Evolutionary conservation across 2,797 vertebrate species (phyloP).

Genomic region (Eulemur rubriventer): DNA sequence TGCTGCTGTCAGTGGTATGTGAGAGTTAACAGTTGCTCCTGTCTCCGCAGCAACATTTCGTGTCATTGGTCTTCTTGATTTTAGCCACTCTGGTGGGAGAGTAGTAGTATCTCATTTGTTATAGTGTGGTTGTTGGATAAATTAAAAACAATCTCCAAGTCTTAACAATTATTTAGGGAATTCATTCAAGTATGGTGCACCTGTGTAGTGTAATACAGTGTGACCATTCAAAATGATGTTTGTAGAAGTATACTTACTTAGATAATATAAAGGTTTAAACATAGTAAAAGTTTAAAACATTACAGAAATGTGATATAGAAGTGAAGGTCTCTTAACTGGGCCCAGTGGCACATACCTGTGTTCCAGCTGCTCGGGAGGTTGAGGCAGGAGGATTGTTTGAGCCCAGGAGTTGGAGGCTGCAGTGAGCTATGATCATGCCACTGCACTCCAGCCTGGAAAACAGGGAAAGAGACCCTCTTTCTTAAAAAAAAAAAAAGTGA

Average conservation of each 20-base stretch:
- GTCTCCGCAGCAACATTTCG: neutral
- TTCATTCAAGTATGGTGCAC: neutral
- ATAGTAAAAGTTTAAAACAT: neutral
- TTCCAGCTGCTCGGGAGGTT: neutral
- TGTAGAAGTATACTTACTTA: neutral
- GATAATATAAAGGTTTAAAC: neutral
- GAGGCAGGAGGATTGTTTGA: neutral
- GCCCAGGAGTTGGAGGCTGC: neutral
- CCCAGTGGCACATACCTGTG: neutral
- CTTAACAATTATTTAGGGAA: neutral
- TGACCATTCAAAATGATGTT: neutral
- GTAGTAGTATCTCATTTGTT: neutral
- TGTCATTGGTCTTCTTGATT: neutral
- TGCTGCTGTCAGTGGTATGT: fast-evolving
- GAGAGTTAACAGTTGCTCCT: neutral
- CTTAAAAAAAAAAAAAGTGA: neutral
- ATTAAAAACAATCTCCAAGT: neutral
- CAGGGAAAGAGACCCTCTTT: neutral
- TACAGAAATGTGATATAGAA: neutral
- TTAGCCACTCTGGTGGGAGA: neutral
- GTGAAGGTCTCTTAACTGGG: neutral
- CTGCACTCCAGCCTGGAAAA: neutral
- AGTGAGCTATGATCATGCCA: neutral
- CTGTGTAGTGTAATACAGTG: neutral
- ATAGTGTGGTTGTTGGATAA: neutral